phyloP scores from a whole-genome alignment of 2,797 vertebrate species.

The Sylvia borin region DNA sequence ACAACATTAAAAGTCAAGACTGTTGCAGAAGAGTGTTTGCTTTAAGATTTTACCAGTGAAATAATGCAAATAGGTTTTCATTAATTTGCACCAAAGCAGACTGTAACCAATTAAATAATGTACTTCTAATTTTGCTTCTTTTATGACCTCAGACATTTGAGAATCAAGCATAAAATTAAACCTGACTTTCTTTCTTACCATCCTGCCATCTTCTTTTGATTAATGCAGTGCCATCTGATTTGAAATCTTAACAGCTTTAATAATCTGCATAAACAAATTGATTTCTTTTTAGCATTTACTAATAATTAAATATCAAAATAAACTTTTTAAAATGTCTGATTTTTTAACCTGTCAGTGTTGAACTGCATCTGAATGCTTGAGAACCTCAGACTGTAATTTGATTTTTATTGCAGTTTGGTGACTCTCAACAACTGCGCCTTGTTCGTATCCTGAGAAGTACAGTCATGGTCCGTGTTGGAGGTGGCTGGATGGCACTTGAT shows the following conservation, averaged over 20 bases:
- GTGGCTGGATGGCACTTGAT: conserved; percentile 99
- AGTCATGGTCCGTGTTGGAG: conserved; percentile 98
- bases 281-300: conserved; percentile 67
- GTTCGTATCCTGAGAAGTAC: conserved; percentile 97
- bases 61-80: neutral
- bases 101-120: conserved; percentile 14
- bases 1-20: neutral
- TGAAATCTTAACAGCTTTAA: conserved; percentile 62
- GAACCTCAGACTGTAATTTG: conserved; percentile 43
- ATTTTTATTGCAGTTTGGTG: conserved; percentile 88
- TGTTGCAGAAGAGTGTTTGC: neutral
- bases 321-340: conserved; percentile 28
- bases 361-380: neutral
- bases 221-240: conserved; percentile 67
- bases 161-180: conserved; percentile 55
- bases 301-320: conserved; percentile 69
- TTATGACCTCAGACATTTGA: conserved; percentile 38
- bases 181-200: conserved; percentile 39
- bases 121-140: conserved; percentile 60
- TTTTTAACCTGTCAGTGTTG: conserved; percentile 22
- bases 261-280: conserved; percentile 57
- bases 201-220: conserved; percentile 63
- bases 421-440: conserved; percentile 96
- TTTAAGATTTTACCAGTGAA: conserved; percentile 18
- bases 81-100: conserved; percentile 36